A percentile compares a stretch with the other conserved stretches of the same genome.
phyloP scores from a whole-genome alignment of 2,888 invertebrate species.

The Myathropa florea region DNA sequence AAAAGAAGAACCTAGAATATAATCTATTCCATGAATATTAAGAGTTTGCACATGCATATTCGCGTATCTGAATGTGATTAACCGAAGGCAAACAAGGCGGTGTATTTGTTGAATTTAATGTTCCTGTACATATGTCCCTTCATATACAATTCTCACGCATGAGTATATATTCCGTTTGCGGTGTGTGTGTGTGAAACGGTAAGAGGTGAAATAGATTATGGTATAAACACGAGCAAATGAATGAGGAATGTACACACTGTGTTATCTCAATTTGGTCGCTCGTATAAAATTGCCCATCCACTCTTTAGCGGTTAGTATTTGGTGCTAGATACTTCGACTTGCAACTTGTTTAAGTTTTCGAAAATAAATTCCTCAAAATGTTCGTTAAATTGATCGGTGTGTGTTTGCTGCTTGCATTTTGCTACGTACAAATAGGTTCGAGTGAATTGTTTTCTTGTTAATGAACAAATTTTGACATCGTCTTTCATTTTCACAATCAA shows the following conservation, averaged over 20 bases:
- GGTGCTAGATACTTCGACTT: not conserved
- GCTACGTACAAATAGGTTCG: conserved; percentile 44
- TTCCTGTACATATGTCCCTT: not conserved
- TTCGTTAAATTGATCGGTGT: conserved; percentile 31
- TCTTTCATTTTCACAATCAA: not conserved
- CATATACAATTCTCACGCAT: not conserved
- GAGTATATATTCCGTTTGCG: too few relatives aligned
- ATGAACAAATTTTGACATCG: not conserved
- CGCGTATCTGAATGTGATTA: conserved; percentile 48
- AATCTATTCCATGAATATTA: conserved; percentile 67
- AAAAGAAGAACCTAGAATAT: too few relatives aligned
- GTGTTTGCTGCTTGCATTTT: conserved; percentile 38
- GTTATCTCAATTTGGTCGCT: conserved; percentile 35
- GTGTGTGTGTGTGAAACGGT: not conserved
- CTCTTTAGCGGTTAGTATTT: conserved; percentile 16
- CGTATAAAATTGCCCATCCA: conserved; percentile 32
- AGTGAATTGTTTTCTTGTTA: not conserved
- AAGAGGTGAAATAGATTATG: conserved; percentile 5
- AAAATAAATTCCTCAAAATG: conserved; percentile 17
- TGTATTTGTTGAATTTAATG: conserved; percentile 16
- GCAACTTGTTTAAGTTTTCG: not conserved
- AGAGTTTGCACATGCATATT: conserved; percentile 58
- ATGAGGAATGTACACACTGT: not conserved
- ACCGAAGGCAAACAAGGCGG: conserved; percentile 40
- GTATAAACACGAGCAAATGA: not conserved